Base-by-base conservation (phyloP, 2,888 invertebrate species). In the Heliconius aoede region DNA sequence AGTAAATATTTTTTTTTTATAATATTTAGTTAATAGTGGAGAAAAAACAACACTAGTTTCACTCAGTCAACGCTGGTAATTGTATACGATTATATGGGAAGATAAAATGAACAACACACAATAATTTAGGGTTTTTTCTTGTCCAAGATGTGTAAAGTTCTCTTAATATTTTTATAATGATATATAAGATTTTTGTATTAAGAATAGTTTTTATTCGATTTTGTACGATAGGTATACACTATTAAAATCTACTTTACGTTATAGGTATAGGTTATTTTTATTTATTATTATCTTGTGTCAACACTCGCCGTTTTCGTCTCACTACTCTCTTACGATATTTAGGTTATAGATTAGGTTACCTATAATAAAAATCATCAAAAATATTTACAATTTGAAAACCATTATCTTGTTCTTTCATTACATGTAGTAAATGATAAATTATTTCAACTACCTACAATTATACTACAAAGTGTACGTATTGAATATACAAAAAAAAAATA, bases 111-210 rank as follows among this genome's bases (percentile, higher is more conserved):
- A 15, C 7, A 60, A 61, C 7, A 61, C 26, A 61, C 26, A 28
- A 61, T 61, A 13, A 61, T 61, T 1, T 61, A 5, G 15, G 8
- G 18, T 26, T 28, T 28, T 26, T 46, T 28, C 18, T 18, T 61
- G 61, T 18, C 28, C 28, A 26, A 26, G 11, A 61, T 0, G 18
- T 61, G 61, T 28, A 61, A 13, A 58, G 13, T 58, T 58, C 24
- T 58, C 11, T n/a, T 58, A 58, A 58, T 58, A 58, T 4, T 58
- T 58, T 58, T 58, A 58, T 58, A 58, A 58, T 58, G n/a, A 58
- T 58, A 58, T 58, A 26, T 58, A 58, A 3, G 13, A 58, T 58
- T 4, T 58, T 58, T 58, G 24, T 24, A 13, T 58, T 58, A 58
- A 58, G 24, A 58, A 58, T 24, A 26, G 26, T 26, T 60, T 60